phyloP scores from a whole-genome alignment of 2,797 vertebrate species.

The Anomalospiza imberbis region DNA sequence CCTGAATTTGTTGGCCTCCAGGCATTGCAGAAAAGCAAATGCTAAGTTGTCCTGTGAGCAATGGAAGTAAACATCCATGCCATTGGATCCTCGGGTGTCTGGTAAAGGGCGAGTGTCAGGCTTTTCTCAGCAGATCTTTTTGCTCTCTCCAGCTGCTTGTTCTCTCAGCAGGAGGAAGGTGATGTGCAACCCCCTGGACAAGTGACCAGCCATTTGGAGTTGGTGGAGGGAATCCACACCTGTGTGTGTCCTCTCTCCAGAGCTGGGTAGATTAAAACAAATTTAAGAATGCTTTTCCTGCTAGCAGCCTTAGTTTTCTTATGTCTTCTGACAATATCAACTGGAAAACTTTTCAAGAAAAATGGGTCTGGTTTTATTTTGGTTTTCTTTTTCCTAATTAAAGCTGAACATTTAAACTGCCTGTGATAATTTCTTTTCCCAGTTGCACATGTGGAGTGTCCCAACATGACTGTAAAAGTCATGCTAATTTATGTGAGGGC shows the following conservation, averaged over 20 bases:
- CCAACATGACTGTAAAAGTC: conserved; percentile 35
- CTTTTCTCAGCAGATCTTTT: not conserved
- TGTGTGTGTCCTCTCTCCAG: not conserved
- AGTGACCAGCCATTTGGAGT: not conserved
- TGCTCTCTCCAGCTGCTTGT: not conserved
- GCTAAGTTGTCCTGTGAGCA: not conserved
- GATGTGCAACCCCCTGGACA: not conserved
- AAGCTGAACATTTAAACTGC: not conserved
- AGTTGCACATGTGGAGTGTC: not conserved
- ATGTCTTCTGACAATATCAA: not conserved
- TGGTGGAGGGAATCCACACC: not conserved
- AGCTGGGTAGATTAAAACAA: not conserved
- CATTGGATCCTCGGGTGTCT: not conserved
- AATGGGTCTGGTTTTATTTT: not conserved
- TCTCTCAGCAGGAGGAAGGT: not conserved
- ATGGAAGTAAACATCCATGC: fast-evolving
- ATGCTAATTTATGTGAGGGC: conserved; percentile 25
- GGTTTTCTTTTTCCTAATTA: not conserved
- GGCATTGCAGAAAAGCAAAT: not conserved
- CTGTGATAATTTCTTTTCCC: conserved; percentile 14
- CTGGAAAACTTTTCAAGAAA: not conserved
- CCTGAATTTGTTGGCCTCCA: not conserved
- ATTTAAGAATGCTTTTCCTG: not conserved
- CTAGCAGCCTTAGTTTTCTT: not conserved
- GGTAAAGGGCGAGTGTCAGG: not conserved